phyloP scores from a whole-genome alignment of 2,113 vertebrate genomes.

The Epinephelus moara region DNA sequence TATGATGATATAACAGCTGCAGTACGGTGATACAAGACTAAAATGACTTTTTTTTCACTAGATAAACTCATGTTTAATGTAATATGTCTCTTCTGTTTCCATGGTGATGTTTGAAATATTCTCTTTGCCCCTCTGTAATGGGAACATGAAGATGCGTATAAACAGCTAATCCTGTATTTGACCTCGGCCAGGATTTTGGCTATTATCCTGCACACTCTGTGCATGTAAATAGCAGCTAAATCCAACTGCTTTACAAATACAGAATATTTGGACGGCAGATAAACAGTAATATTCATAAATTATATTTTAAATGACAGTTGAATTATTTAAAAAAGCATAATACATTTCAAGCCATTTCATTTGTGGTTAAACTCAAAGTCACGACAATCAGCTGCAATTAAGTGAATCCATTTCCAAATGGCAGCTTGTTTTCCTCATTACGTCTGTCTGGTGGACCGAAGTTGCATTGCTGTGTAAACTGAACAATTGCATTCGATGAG shows the following conservation, averaged over 20 bases:
- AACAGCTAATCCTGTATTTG: conserved; percentile 38
- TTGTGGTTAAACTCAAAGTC: background rate
- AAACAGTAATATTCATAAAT: background rate
- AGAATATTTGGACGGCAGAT: background rate
- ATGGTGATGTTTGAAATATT: conserved; percentile 40
- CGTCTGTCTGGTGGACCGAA: conserved; percentile 20
- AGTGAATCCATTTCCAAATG: conserved; percentile 19
- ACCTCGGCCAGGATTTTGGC: conserved; percentile 35
- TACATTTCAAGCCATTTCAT: background rate
- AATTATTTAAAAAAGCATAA: background rate
- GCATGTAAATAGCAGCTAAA: conserved; percentile 20
- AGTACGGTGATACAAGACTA: background rate
- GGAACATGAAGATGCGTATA: conserved; percentile 9
- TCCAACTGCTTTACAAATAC: background rate
- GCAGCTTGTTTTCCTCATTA: conserved; percentile 41
- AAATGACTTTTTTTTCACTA: background rate
- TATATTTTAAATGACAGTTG: background rate
- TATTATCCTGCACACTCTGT: conserved; percentile 3
- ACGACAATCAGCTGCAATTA: conserved; percentile 28
- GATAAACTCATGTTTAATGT: conserved; percentile 16
- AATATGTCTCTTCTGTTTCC: conserved; percentile 45
- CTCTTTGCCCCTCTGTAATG: conserved; percentile 1
- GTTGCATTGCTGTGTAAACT: conserved; percentile 29
- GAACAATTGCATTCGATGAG: conserved; percentile 44
- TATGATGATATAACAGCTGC: conserved; percentile 9